phyloP scores from a whole-genome alignment of 1,140 invertebrate genomes.

The Melipona quadrifasciata region DNA sequence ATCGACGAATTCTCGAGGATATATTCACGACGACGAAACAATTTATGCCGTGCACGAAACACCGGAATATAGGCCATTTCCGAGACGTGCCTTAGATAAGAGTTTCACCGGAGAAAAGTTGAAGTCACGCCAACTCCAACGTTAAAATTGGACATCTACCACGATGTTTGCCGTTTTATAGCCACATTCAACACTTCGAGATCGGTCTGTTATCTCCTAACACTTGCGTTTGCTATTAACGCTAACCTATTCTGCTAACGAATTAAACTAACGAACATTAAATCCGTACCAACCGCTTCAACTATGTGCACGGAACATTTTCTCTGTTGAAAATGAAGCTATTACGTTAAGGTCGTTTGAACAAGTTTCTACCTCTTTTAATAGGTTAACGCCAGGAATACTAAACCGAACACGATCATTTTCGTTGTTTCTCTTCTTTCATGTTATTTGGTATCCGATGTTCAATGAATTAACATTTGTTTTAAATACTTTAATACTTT shows the following conservation, averaged over 20 bases:
- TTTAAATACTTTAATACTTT: too few species aligned
- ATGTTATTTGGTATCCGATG: too few species aligned
- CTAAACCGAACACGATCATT: too few species aligned
- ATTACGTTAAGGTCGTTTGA: background rate
- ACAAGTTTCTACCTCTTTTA: too few species aligned
- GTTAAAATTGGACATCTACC: slow-evolving; percentile 9
- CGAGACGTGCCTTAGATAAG: slow-evolving; percentile 25
- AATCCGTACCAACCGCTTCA: background rate
- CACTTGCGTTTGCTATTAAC: background rate
- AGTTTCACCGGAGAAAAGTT: slow-evolving; percentile 18
- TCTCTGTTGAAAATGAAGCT: background rate
- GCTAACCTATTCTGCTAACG: background rate
- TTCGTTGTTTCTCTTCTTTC: too few species aligned
- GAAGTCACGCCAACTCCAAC: slow-evolving; percentile 13
- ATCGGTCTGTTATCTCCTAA: background rate
- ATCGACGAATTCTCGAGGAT: background rate
- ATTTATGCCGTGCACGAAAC: slow-evolving; percentile 34
- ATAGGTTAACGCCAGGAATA: too few species aligned
- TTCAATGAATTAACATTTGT: too few species aligned
- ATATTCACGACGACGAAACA: slow-evolving; percentile 25
- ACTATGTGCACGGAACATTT: background rate
- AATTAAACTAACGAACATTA: slow-evolving; percentile 1
- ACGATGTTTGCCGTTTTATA: background rate
- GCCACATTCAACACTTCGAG: background rate
- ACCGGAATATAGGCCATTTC: slow-evolving; percentile 26